A percentile compares a stretch with the other conserved stretches of the same genome.
phyloP scores from a whole-genome alignment of 2,113 vertebrate species.

The Plectropomus leopardus region DNA sequence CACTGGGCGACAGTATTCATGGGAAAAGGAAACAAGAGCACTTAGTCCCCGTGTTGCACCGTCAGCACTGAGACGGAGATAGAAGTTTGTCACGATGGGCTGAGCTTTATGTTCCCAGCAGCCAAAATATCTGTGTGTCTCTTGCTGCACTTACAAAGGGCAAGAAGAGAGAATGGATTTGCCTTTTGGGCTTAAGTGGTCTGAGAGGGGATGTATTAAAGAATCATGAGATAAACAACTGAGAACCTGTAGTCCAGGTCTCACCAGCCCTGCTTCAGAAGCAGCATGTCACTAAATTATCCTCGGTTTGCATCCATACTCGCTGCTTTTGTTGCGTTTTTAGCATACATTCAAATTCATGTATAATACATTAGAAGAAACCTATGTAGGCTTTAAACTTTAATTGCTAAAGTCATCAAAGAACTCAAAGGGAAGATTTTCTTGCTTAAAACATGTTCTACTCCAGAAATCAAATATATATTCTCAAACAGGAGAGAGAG shows the following conservation, averaged over 20 bases:
- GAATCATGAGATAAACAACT: slow-evolving; percentile 78
- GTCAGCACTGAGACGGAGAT: slow-evolving; percentile 39
- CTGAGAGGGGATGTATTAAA: slow-evolving; percentile 73
- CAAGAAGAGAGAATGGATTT: slow-evolving; percentile 56
- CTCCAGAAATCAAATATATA: no score
- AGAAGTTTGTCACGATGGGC: slow-evolving; percentile 38
- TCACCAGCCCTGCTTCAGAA: slow-evolving; percentile 12
- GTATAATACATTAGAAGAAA: not conserved
- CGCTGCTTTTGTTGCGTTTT: not conserved
- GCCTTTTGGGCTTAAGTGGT: slow-evolving; percentile 75
- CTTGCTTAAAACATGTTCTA: not conserved
- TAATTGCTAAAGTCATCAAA: no score
- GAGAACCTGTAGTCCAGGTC: slow-evolving; percentile 36
- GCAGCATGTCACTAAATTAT: not conserved
- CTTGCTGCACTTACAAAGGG: slow-evolving; percentile 45
- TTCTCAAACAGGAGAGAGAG: not conserved
- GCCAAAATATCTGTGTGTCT: slow-evolving; percentile 45
- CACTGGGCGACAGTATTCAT: slow-evolving; percentile 31
- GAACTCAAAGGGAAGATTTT: not conserved
- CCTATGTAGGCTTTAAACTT: not conserved
- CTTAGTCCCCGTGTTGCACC: slow-evolving; percentile 53
- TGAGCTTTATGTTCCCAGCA: slow-evolving; percentile 26
- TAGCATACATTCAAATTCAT: not conserved
- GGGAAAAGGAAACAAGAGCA: slow-evolving; percentile 50
- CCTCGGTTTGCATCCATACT: not conserved